Evolutionary conservation across 2,113 vertebrate species (phyloP).

Genomic region (Phoxinus phoxinus): DNA sequence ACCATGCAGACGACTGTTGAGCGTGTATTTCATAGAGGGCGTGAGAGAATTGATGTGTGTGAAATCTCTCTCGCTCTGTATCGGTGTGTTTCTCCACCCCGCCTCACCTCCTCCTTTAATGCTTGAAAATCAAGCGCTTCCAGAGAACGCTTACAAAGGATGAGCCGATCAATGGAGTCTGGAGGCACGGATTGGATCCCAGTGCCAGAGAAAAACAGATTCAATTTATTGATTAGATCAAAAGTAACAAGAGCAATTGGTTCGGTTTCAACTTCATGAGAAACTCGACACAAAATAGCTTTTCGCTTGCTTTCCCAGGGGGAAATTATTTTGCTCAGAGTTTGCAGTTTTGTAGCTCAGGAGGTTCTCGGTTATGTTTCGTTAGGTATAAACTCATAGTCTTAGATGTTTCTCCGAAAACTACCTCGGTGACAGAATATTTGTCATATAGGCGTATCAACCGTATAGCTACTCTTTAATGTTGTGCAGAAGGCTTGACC

Average conservation of each 20-base stretch:
- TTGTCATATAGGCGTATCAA: background rate
- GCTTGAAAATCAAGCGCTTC: slow-evolving; percentile 1
- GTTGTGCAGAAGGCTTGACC: too few species aligned
- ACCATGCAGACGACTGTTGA: background rate
- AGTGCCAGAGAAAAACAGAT: slow-evolving; percentile 17
- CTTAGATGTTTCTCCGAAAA: background rate
- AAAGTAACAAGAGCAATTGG: slow-evolving; percentile 25
- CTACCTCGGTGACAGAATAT: background rate
- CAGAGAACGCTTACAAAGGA: slow-evolving; percentile 25
- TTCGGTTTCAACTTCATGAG: slow-evolving; percentile 14
- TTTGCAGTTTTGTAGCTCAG: background rate
- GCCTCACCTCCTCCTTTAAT: background rate
- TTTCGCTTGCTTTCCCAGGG: background rate
- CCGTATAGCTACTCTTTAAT: too few species aligned
- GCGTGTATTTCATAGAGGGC: slow-evolving; percentile 1
- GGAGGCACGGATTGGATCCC: slow-evolving; percentile 1
- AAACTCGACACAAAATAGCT: background rate
- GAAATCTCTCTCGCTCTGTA: background rate
- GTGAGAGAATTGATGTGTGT: slow-evolving; percentile 1
- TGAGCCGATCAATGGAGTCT: slow-evolving; percentile 9
- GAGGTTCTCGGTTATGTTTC: slow-evolving; percentile 3
- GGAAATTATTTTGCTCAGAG: background rate
- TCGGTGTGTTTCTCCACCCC: background rate
- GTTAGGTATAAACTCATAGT: background rate
- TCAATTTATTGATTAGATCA: slow-evolving; percentile 34